These are phyloP conservation scores for Ceratina calcarata DNA, from an alignment of 1,140 invertebrate species.

Conservation along the genomic window DNA sequence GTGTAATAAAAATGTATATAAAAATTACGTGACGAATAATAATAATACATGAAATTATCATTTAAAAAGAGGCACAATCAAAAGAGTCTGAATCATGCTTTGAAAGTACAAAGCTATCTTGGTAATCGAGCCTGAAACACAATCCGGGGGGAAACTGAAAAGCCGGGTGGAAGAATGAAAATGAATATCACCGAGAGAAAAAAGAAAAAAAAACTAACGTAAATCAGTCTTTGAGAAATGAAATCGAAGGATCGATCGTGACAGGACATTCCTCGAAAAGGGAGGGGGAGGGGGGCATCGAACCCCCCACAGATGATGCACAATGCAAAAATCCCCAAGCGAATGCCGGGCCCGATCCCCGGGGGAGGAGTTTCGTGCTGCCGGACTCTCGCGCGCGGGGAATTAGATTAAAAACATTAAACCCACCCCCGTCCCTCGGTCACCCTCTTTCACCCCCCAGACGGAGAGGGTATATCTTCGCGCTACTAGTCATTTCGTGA, in stretches of 20 bases:
- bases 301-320: conserved; percentile 35
- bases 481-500: conserved; percentile 64
- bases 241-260: conserved; percentile 43
- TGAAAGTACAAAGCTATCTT: not conserved
- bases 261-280: conserved; percentile 56
- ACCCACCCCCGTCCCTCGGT: conserved; percentile 38
- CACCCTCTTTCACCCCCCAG: not conserved
- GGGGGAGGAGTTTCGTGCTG: conserved; percentile 59
- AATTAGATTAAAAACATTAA: conserved; percentile 70
- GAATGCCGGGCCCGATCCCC: conserved; percentile 42
- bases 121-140: not conserved
- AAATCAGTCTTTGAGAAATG: conserved; percentile 47
- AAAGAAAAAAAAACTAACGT: not conserved
- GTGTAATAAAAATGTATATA: too few species aligned
- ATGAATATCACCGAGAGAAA: too few species aligned
- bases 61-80: too few species aligned
- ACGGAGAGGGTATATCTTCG: conserved; percentile 13
- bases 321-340: conserved; percentile 61
- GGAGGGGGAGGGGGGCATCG: conserved; percentile 17
- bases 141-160: not conserved
- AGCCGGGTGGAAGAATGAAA: not conserved
- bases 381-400: conserved; percentile 56
- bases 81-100: not conserved
- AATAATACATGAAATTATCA: too few species aligned
- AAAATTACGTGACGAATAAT: too few species aligned